A percentile compares a stretch with the other conserved stretches of the same genome.
Conservation (phyloP, 2,888 invertebrate species). For the Nephrotoma guestfalica region DNA sequence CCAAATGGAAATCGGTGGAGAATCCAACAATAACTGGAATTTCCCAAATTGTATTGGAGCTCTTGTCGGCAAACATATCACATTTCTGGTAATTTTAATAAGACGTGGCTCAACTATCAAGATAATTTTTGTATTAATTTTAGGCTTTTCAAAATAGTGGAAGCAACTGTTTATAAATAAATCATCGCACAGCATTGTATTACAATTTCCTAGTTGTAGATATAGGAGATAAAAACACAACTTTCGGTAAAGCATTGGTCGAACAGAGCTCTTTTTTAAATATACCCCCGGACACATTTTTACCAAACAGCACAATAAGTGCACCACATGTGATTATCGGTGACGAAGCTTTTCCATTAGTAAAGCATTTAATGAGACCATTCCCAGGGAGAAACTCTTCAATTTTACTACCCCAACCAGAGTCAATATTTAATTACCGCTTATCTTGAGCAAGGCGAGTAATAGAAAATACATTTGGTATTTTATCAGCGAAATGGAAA, state of each 20-base stretch:
- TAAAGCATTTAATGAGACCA: conserved; percentile 8
- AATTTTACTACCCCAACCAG: not conserved
- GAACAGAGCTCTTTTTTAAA: not conserved
- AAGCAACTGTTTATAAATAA: conserved; percentile 7
- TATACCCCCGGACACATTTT: not conserved
- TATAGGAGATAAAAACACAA: conserved; percentile 6
- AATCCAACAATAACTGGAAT: not conserved
- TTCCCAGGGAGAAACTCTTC: conserved; percentile 5
- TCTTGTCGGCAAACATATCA: not conserved
- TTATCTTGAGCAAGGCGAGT: conserved; percentile 8
- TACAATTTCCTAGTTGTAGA: conserved; percentile 9
- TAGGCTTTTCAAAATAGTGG: conserved; percentile 6
- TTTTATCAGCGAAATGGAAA: conserved; percentile 1
- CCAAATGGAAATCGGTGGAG: not conserved
- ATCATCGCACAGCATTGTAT: conserved; percentile 8
- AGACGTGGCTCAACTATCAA: not conserved
- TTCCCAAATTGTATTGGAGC: conserved; percentile 1
- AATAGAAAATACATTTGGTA: conserved; percentile 10
- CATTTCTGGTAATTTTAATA: not conserved
- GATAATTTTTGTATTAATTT: not conserved
- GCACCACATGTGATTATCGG: conserved; percentile 9
- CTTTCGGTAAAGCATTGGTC: conserved; percentile 7
- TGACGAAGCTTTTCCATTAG: conserved; percentile 10
- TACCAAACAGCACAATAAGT: conserved; percentile 5
- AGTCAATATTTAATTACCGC: conserved; percentile 8